Percentiles rank a stretch among this genome's conserved stretches.
phyloP scores from a whole-genome alignment of 2,888 invertebrate species.

The Lypha dubia region DNA sequence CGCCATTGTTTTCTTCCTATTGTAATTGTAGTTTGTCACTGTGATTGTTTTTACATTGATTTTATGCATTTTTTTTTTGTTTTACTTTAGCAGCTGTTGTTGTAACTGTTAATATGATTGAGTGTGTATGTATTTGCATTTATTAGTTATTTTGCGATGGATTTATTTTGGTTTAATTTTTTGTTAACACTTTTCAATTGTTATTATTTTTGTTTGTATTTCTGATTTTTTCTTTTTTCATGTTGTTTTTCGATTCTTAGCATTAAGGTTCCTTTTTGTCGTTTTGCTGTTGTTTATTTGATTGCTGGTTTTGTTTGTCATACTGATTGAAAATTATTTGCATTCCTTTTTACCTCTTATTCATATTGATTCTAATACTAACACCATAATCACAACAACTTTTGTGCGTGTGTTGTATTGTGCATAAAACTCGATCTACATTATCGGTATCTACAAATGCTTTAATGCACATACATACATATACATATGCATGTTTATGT shows the following conservation, averaged over 20 bases:
- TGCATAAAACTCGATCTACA: constrained; percentile 50
- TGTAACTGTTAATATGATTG: constrained; percentile 38
- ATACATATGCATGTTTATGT: background rate
- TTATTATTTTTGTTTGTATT: background rate
- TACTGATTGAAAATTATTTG: constrained; percentile 68
- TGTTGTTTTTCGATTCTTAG: too few species aligned
- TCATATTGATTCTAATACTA: constrained; percentile 52
- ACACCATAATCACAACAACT: constrained; percentile 6
- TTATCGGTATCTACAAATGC: constrained; percentile 21
- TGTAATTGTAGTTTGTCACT: constrained; percentile 35
- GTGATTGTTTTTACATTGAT: constrained; percentile 49
- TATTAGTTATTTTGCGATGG: constrained; percentile 46
- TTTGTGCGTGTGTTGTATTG: background rate
- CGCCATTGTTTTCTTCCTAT: constrained; percentile 32
- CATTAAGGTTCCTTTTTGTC: constrained; percentile 38
- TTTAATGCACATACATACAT: background rate
- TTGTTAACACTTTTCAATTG: constrained; percentile 10
- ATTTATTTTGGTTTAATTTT: constrained; percentile 32
- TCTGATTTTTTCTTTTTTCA: background rate
- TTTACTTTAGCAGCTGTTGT: constrained; percentile 56
- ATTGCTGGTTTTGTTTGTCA: constrained; percentile 66
- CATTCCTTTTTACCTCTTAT: constrained; percentile 37
- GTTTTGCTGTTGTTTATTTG: constrained; percentile 47
- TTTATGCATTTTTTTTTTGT: background rate
- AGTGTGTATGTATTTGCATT: constrained; percentile 22